Base-by-base conservation (phyloP, 2,797 vertebrate genomes). In the Luscinia megarhynchos region DNA sequence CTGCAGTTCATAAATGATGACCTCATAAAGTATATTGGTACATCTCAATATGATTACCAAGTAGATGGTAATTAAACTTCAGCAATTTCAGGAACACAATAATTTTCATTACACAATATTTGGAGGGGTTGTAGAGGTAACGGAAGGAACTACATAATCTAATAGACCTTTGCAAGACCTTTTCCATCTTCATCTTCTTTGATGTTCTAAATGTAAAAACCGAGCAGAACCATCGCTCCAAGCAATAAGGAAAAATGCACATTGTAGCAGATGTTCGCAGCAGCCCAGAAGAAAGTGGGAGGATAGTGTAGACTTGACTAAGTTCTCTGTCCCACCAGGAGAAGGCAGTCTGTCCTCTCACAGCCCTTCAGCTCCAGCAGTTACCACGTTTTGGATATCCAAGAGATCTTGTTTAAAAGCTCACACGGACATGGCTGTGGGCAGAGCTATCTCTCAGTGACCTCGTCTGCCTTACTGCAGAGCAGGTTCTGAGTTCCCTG, bases 41-140 rank as follows among this genome's bases (percentile, higher is more conserved):
- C 45, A 78, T 79, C 67, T 85, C 80, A 78, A 70, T 62, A 75
- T 70, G 45, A 90, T 90, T 94, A 83, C 72, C 66, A 82, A 83
- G 82, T 84, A 57, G 50, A 51, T 36, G 26, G 50, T 57, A 91
- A 90, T 77, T 88, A 86, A 94, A 85, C 79, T 69, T 92, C 72
- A 87, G 68, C 67, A 67, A 84, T 90, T 95, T 88, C 73, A 90
- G 46, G 78, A 92, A 83, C 84, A 84, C 32, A 74, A 70, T 94
- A 59, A 90, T 87, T 90, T 85, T 57, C 61, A 68, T 87, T 75
- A 77, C 19, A 63, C 41, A 68, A 20, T 78, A 67, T 94, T 92
- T 68, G 67, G 59, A 84, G 40, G 53, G 87, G 53, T 48, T 94
- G 78, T 63, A 92, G 59, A 75, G 59, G 67, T 90, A 88, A 93